phyloP scores from a whole-genome alignment of 2,797 vertebrate species.

The Cheirogaleus major region DNA sequence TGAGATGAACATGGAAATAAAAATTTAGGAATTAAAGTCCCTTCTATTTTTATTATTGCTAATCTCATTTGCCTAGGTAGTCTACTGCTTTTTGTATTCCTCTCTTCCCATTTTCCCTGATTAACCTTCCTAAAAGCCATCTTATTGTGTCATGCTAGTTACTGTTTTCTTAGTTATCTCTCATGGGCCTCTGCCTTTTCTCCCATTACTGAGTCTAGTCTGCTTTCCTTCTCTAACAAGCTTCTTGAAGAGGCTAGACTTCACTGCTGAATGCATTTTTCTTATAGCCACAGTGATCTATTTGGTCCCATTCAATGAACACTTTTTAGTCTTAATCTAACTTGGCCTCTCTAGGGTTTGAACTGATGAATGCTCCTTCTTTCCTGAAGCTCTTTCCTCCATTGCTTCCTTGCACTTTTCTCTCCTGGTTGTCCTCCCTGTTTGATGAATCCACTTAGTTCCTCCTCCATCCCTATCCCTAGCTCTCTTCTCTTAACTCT shows the following conservation, averaged over 20 bases:
- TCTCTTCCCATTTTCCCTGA: neutral
- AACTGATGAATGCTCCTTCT: neutral
- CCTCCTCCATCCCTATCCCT: too few species aligned
- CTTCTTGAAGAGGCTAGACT: neutral
- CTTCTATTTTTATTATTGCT: neutral
- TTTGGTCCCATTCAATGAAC: neutral
- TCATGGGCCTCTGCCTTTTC: neutral
- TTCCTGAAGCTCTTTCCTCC: neutral
- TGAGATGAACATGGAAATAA: neutral
- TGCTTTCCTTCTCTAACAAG: neutral
- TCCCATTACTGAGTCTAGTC: neutral
- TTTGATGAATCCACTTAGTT: neutral
- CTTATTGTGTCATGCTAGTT: neutral
- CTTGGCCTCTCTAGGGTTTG: neutral
- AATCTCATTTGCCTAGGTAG: constrained; percentile 2
- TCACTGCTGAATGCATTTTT: neutral
- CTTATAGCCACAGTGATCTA: neutral
- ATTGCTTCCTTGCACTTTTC: neutral
- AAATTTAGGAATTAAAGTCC: neutral
- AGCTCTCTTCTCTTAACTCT: neutral
- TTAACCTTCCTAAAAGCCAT: neutral
- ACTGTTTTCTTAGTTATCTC: neutral
- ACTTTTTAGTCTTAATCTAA: neutral
- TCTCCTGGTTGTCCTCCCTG: neutral
- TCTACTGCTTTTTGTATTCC: neutral